Evolutionary conservation across 2,113 vertebrate genomes (phyloP).

Genomic region (Hippolais icterina): DNA sequence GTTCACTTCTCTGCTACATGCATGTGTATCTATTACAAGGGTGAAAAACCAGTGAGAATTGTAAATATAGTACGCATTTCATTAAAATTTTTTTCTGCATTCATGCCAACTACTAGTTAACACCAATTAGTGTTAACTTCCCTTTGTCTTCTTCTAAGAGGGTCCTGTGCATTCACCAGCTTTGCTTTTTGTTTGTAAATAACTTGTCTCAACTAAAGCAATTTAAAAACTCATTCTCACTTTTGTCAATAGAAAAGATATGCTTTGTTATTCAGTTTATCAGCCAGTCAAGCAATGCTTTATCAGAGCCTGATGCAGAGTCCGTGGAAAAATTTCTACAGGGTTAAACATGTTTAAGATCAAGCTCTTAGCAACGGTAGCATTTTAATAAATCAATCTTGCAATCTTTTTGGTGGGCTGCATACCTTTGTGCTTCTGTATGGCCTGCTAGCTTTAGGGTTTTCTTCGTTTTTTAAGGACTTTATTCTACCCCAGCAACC

Average conservation of each 20-base stretch:
- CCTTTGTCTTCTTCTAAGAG: neutral
- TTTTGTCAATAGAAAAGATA: neutral
- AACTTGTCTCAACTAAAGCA: neutral
- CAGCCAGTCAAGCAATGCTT: neutral
- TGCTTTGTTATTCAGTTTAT: neutral
- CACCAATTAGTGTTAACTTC: neutral
- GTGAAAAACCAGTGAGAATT: neutral
- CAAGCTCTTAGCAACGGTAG: neutral
- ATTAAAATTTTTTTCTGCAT: neutral
- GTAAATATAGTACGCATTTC: neutral
- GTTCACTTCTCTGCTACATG: neutral
- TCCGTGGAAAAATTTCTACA: neutral
- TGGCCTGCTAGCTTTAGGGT: neutral
- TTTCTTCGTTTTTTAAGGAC: constrained; percentile 16
- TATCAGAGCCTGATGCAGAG: neutral
- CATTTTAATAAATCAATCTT: neutral
- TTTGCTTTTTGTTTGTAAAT: neutral
- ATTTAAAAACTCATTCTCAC: neutral
- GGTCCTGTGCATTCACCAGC: neutral
- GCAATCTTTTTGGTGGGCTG: neutral
- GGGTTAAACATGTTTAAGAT: neutral
- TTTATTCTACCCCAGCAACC: neutral
- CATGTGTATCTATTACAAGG: neutral
- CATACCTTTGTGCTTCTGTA: neutral
- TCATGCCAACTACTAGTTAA: neutral